Evolutionary conservation across 2,797 vertebrate genomes (phyloP).

Genomic region (Notolepis coatsorum): DNA sequence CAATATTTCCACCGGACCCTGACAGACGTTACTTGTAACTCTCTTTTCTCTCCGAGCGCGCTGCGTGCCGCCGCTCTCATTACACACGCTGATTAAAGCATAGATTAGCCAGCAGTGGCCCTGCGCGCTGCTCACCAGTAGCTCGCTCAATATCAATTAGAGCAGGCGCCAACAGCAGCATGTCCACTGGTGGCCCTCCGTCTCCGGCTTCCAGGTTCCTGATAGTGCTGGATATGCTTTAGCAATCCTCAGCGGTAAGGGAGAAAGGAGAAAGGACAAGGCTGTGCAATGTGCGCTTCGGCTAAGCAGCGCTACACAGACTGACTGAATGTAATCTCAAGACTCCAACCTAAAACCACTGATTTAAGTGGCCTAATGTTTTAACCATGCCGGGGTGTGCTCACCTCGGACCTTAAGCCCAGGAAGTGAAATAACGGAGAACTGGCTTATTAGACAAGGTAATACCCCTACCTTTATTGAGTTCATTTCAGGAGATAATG

Average conservation of each 20-base stretch:
- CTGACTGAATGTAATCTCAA: too few relatives aligned
- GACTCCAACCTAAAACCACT: too few relatives aligned
- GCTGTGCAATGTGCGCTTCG: slow-evolving; percentile 2
- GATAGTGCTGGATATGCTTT: slow-evolving; percentile 79
- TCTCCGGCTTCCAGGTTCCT: slow-evolving; percentile 53
- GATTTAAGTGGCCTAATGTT: slow-evolving; percentile 9
- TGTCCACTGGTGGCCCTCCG: slow-evolving; percentile 85
- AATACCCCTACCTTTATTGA: slow-evolving; percentile 73
- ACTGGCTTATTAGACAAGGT: slow-evolving; percentile 78
- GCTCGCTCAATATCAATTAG: slow-evolving; percentile 99
- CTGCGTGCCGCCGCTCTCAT: slow-evolving; percentile 99
- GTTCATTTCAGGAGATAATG: slow-evolving; percentile 85
- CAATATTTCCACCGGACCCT: slow-evolving; percentile 96
- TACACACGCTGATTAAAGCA: slow-evolving; percentile 99
- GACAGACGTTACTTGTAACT: slow-evolving; percentile 99
- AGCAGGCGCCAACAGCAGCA: slow-evolving; percentile 87
- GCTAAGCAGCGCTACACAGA: slow-evolving; percentile 10
- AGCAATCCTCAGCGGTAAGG: slow-evolving; percentile 16
- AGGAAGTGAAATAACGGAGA: slow-evolving; percentile 59
- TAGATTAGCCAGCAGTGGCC: slow-evolving; percentile 99
- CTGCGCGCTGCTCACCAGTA: slow-evolving; percentile 95
- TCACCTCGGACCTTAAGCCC: slow-evolving; percentile 18
- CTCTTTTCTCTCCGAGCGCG: slow-evolving; percentile 95
- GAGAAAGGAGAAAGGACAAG: slow-evolving; percentile 33
- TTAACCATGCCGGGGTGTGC: neutral